phyloP scores from a whole-genome alignment of 2,113 vertebrate genomes.

The Antechinus stuartii region DNA sequence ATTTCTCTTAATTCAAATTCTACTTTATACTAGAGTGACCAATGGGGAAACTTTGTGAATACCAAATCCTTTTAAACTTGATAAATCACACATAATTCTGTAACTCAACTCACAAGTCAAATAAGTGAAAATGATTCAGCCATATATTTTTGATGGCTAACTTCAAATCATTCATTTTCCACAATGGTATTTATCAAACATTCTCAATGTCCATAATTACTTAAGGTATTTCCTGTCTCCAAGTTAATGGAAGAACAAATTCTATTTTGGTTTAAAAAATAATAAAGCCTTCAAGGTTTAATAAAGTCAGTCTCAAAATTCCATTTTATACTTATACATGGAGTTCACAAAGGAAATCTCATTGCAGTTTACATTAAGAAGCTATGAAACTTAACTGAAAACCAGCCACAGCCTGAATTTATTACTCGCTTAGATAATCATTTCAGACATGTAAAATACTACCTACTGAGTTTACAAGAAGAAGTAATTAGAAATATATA shows the following conservation, averaged over 20 bases:
- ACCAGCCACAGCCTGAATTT: accelerated
- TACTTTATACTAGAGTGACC: neutral
- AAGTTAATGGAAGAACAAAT: neutral
- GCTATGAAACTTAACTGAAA: neutral
- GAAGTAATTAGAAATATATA: neutral
- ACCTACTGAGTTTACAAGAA: neutral
- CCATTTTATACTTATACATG: neutral
- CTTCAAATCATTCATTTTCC: conserved; percentile 22
- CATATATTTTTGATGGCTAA: neutral
- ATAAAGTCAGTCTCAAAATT: neutral
- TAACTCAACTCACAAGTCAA: neutral
- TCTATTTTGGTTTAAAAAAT: neutral
- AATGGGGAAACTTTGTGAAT: neutral
- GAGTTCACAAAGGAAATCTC: neutral
- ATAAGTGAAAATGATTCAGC: neutral
- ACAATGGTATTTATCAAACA: neutral
- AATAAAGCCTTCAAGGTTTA: neutral
- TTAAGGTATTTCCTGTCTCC: neutral
- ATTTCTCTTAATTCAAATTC: neutral
- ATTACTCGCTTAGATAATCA: neutral
- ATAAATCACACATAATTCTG: neutral
- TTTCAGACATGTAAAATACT: neutral
- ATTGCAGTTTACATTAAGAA: neutral
- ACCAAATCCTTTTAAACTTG: neutral
- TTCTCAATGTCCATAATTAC: neutral